Conservation (phyloP, 2,888 invertebrate species). For the Noctua janthe region DNA sequence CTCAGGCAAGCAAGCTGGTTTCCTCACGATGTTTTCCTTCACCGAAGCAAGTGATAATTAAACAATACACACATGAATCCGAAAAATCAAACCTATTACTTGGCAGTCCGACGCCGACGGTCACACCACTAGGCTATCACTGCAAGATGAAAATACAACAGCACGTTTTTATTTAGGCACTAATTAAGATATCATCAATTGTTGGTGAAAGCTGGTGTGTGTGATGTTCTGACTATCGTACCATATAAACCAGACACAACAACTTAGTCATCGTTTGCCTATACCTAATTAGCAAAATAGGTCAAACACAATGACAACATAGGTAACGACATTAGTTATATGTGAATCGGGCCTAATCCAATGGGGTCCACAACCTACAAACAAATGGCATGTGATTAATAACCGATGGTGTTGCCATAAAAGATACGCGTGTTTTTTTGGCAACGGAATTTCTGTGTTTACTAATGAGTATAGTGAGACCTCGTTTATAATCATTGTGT, state of each 20-base stretch:
- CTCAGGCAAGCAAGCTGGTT: too few species aligned
- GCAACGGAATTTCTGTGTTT: slow-evolving; percentile 45
- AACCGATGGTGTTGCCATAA: slow-evolving; percentile 29
- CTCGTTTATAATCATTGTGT: slow-evolving; percentile 54
- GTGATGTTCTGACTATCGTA: background rate
- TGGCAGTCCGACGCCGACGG: too few species aligned
- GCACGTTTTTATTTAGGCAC: background rate
- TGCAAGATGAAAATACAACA: background rate
- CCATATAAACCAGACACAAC: background rate
- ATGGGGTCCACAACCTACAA: slow-evolving; percentile 55
- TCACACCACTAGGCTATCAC: too few species aligned
- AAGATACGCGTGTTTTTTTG: slow-evolving; percentile 27
- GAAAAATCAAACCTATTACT: too few species aligned
- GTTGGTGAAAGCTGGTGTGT: background rate
- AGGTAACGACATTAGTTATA: slow-evolving; percentile 38
- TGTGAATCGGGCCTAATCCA: slow-evolving; percentile 35
- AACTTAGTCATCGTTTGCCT: slow-evolving; percentile 10
- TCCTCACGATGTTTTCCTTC: too few species aligned
- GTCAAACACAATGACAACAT: background rate
- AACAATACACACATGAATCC: too few species aligned
- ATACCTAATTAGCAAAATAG: slow-evolving; percentile 22
- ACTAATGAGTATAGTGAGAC: slow-evolving; percentile 41
- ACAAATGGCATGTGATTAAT: slow-evolving; percentile 50
- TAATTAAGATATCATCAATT: background rate
- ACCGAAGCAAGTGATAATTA: too few species aligned